Percentiles rank a stretch among this genome's conserved stretches.
Evolutionary conservation across 2,888 invertebrate species (phyloP).

Genomic region (Graphium colonna): DNA sequence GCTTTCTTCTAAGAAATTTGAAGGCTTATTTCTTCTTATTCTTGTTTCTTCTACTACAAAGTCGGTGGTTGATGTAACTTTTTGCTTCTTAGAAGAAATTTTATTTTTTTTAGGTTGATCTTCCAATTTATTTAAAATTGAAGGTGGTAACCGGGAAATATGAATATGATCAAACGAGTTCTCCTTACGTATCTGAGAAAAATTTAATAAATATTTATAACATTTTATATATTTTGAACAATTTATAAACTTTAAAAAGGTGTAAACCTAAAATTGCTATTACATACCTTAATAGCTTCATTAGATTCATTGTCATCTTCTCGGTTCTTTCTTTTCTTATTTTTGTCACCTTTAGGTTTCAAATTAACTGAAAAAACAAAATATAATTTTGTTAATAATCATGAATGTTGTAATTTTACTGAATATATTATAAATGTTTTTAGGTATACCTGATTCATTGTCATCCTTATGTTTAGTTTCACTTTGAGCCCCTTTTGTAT

Average conservation of each 20-base stretch:
- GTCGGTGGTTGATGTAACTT: conserved; percentile 52
- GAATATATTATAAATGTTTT: neutral
- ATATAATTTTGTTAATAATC: neutral
- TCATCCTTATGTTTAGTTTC: neutral
- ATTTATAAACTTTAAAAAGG: neutral
- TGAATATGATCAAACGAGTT: conserved; percentile 49
- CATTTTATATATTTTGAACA: neutral
- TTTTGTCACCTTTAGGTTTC: conserved; percentile 29
- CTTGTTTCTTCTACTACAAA: conserved; percentile 55
- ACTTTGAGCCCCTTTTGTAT: neutral
- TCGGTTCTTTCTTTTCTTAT: conserved; percentile 57
- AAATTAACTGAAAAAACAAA: conserved; percentile 3
- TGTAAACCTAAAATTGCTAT: neutral
- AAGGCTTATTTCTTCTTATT: conserved; percentile 57
- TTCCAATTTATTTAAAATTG: conserved; percentile 50
- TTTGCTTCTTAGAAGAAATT: conserved; percentile 34
- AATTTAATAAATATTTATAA: conserved; percentile 13
- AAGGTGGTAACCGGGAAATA: conserved; percentile 54
- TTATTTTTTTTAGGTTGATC: conserved; percentile 43
- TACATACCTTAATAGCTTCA: conserved; percentile 44
- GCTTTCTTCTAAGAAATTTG: conserved; percentile 67
- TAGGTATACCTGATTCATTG: neutral
- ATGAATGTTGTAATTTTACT: too few species aligned
- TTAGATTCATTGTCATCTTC: conserved; percentile 45
- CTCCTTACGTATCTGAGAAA: conserved; percentile 49